phyloP scores from a whole-genome alignment of 2,113 vertebrate species.

The Colius striatus region DNA sequence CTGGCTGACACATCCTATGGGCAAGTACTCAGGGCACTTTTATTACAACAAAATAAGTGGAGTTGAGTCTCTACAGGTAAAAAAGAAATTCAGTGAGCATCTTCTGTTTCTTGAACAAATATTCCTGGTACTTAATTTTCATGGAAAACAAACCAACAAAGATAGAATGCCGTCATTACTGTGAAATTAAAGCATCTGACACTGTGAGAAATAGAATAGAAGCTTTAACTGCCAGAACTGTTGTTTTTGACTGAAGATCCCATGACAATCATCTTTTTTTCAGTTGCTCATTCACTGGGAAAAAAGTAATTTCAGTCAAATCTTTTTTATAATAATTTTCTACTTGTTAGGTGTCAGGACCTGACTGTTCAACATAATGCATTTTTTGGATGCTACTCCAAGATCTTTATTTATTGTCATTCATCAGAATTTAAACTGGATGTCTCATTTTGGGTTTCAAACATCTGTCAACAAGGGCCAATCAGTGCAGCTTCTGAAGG shows the following conservation, averaged over 20 bases:
- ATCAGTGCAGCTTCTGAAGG: not conserved
- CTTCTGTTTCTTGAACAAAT: not conserved
- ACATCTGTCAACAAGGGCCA: not conserved
- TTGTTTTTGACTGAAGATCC: not conserved
- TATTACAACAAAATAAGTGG: not conserved
- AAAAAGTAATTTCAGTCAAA: not conserved
- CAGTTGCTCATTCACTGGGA: not conserved
- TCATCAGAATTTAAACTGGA: not conserved
- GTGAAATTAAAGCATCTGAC: not conserved
- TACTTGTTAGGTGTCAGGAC: not conserved
- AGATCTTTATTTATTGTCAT: not conserved
- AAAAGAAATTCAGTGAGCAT: not conserved
- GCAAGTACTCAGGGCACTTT: not conserved
- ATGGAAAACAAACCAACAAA: not conserved
- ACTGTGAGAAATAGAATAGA: not conserved
- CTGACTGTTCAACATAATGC: not conserved
- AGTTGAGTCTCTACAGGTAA: not conserved
- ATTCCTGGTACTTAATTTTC: not conserved
- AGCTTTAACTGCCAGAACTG: not conserved
- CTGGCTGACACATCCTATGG: not conserved
- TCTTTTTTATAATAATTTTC: not conserved
- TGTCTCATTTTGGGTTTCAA: not conserved
- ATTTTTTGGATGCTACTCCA: not conserved
- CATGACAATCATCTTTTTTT: not conserved
- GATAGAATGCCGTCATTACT: not conserved